Conservation (phyloP, 2,888 invertebrate genomes). For the Coenonympha arcania region DNA sequence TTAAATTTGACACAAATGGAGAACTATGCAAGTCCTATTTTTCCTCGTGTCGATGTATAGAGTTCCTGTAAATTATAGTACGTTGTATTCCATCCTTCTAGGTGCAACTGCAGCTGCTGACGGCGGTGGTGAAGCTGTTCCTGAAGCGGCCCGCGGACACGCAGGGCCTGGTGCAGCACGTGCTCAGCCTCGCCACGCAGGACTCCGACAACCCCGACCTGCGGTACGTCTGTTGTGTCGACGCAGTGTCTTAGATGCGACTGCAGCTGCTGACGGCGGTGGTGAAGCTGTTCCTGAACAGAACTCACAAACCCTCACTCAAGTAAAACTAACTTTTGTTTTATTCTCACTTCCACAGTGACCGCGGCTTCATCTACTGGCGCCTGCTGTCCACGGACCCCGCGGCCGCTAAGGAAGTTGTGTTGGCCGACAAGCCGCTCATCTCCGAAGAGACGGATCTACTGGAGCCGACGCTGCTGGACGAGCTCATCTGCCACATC, state of each 20-base stretch:
- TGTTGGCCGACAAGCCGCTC: constrained; percentile 97
- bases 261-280: constrained; percentile 97
- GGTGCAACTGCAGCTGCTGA: constrained; percentile 81
- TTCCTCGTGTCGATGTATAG: too few species aligned
- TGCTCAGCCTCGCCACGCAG: constrained; percentile 61
- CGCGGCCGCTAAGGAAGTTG: constrained; percentile 99
- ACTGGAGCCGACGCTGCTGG: constrained; percentile 95
- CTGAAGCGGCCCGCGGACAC: constrained; percentile 98
- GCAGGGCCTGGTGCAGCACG: constrained; percentile 98
- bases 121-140: constrained; percentile 98
- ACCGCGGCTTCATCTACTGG: constrained; percentile 99
- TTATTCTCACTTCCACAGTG: too few species aligned
- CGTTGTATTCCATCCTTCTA: too few species aligned
- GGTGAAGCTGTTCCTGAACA: constrained; percentile 97
- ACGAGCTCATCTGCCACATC: constrained; percentile 99
- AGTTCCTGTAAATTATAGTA: too few species aligned
- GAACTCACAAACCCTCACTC: too few species aligned
- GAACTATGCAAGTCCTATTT: too few species aligned
- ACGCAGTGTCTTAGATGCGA: constrained; percentile 82
- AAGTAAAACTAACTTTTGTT: too few species aligned
- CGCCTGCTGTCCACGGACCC: constrained; percentile 98
- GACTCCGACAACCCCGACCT: constrained; percentile 97
- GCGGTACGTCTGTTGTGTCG: too few species aligned
- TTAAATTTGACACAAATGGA: too few species aligned
- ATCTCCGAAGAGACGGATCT: constrained; percentile 99